Evolutionary conservation across 1,140 invertebrate genomes (phyloP), one percentile per base, ranked within the genome.

Genomic region (Pemphigus obesinymphae): DNA sequence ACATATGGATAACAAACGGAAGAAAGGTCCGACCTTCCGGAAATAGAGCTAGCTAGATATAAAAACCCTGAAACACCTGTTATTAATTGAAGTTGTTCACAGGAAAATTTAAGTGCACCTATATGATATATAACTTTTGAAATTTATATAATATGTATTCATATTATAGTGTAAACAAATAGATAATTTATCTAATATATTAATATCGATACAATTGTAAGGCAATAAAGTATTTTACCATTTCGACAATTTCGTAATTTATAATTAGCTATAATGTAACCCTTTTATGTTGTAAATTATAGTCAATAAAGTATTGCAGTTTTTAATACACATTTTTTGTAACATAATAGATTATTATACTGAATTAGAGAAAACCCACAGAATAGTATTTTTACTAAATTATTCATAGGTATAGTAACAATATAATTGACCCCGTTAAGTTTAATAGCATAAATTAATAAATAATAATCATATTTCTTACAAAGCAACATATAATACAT

Each of bases 11-110:
- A 68, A 29, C 55, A 61, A 80, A 80, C 76, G 76, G 76, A 80
- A 80, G 55, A 58, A 61, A 80, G 26, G 40, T 13, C 55, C 76
- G 76, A 80, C 76, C 76, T 80, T 80, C 76, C 76, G 76, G 76
- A 80, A 80, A 80, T 80, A 80, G 76, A 80, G 76, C 26, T 80
- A 45, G 76, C 37, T 31, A 61, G 3, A 48, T 50, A n/a, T 8
- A 63, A 58, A 80, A 78, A 63, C 76, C 76, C 76, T 80, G 76
- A 80, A 61, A 43, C 37, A 43, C 15, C 37, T 45, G 50, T 63
- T 29, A n/a, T 10, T 29, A 31, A 43, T 80, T n/a, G 23, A 63
- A 45, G 43, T 80, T 8, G n/a, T 80, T 80, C 55, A 45, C 48
- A 63, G 20, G 40, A 63, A 58, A 20, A 26, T 26, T 3, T 8